These are phyloP conservation scores for Orycteropus afer DNA, from an alignment of 2,113 vertebrate species.

Conservation along the genomic window DNA sequence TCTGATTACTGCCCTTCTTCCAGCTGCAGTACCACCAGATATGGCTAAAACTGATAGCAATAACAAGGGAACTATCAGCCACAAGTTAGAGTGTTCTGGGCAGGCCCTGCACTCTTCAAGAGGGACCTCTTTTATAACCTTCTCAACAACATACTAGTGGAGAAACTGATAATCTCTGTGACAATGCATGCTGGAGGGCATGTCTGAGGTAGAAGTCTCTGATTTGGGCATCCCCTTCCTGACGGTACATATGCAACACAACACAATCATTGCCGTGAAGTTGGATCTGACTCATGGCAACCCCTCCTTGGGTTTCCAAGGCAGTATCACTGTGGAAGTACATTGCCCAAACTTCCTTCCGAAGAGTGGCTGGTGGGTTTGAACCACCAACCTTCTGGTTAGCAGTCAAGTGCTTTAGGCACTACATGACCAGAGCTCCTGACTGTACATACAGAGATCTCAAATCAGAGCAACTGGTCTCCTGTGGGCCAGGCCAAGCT, in stretches of 20 bases:
- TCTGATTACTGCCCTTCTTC: rapidly evolving
- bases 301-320: too few species aligned
- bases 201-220: not conserved
- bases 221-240: too few species aligned
- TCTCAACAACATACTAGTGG: rapidly evolving
- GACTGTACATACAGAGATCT: not conserved
- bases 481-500: not conserved
- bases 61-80: rapidly evolving
- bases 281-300: too few species aligned
- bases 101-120: not conserved
- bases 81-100: not conserved
- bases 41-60: rapidly evolving
- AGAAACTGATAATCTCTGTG: rapidly evolving
- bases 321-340: too few species aligned
- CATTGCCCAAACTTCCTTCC: too few species aligned
- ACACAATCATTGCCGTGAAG: too few species aligned
- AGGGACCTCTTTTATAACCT: not conserved
- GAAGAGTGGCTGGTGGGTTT: too few species aligned
- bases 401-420: too few species aligned
- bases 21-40: rapidly evolving
- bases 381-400: too few species aligned
- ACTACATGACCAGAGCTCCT: too few species aligned
- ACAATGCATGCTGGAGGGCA: rapidly evolving
- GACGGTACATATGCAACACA: too few species aligned
- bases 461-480: not conserved